phyloP scores from a whole-genome alignment of 2,888 invertebrate species.

The Erebia ligea region DNA sequence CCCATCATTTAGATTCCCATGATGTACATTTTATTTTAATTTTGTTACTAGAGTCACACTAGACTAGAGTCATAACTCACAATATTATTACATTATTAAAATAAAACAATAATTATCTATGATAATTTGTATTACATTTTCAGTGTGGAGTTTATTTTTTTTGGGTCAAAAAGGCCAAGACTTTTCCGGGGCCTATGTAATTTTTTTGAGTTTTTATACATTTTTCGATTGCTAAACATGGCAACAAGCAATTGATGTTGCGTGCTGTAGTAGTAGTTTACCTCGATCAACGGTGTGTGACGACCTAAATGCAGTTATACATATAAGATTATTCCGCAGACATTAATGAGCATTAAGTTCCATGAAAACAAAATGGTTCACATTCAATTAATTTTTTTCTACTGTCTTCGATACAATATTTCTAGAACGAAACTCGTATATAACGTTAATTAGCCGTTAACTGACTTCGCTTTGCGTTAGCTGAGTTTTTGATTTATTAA shows the following conservation, averaged over 20 bases:
- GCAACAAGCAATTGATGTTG: slow-evolving; percentile 34
- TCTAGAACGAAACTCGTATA: slow-evolving; percentile 22
- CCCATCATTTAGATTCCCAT: no score
- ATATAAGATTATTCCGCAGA: slow-evolving; percentile 43
- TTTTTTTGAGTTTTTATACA: slow-evolving; percentile 8
- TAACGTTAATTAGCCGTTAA: slow-evolving; percentile 25
- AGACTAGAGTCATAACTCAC: no score
- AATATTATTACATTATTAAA: no score
- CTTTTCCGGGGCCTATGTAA: neutral
- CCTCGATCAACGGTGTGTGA: slow-evolving; percentile 44
- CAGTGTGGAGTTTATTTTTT: no score
- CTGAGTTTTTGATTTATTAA: slow-evolving; percentile 14
- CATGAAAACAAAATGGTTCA: slow-evolving; percentile 42
- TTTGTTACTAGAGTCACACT: no score
- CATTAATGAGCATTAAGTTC: slow-evolving; percentile 43
- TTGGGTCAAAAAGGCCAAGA: neutral
- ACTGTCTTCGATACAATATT: slow-evolving; percentile 19
- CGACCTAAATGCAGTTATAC: slow-evolving; percentile 48
- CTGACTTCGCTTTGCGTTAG: slow-evolving; percentile 15
- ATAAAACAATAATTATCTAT: no score
- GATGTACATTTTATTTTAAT: no score
- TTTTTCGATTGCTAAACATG: slow-evolving; percentile 31
- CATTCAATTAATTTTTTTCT: slow-evolving; percentile 34
- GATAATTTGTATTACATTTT: no score
- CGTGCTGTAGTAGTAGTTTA: slow-evolving; percentile 45